Evolutionary conservation across 2,797 vertebrate species (phyloP).

Genomic region (Pseudopleuronectes americanus): DNA sequence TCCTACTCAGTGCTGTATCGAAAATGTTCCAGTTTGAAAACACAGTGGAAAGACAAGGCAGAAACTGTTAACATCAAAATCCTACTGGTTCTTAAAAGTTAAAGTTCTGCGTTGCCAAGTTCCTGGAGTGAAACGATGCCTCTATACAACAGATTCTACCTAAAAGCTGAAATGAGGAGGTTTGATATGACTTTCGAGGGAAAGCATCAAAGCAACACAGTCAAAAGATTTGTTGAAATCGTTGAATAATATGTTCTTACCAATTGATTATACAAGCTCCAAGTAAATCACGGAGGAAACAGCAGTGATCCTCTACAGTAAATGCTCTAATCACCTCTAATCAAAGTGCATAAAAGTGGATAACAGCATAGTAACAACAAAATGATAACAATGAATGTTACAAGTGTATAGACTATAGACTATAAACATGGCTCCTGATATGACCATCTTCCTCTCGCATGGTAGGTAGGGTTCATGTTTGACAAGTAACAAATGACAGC

Average conservation of each 20-base stretch:
- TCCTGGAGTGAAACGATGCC: slow-evolving; percentile 2
- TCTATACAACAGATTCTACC: not conserved
- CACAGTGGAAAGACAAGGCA: not conserved
- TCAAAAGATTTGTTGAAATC: slow-evolving; percentile 16
- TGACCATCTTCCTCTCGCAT: slow-evolving; percentile 27
- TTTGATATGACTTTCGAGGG: slow-evolving; percentile 2
- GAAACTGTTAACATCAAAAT: not conserved
- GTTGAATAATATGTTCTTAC: slow-evolving; percentile 35
- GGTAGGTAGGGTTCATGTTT: slow-evolving; percentile 29
- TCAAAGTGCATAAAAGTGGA: slow-evolving; percentile 78
- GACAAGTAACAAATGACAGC: slow-evolving; percentile 46
- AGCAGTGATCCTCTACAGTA: slow-evolving; percentile 33
- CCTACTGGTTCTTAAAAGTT: not conserved
- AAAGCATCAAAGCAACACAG: slow-evolving; percentile 17
- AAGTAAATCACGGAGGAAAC: not conserved
- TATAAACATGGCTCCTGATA: slow-evolving; percentile 44
- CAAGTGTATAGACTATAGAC: slow-evolving; percentile 33
- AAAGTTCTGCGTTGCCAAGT: not conserved
- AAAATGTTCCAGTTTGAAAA: not conserved
- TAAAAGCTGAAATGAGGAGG: slow-evolving; percentile 10
- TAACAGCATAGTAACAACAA: slow-evolving; percentile 48
- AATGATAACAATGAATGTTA: slow-evolving; percentile 1
- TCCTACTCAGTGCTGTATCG: not conserved
- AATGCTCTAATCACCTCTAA: slow-evolving; percentile 19
- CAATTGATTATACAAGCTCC: slow-evolving; percentile 13